Evolutionary conservation across 2,113 vertebrate genomes (phyloP).

Genomic region (Lichenostomus cassidix): DNA sequence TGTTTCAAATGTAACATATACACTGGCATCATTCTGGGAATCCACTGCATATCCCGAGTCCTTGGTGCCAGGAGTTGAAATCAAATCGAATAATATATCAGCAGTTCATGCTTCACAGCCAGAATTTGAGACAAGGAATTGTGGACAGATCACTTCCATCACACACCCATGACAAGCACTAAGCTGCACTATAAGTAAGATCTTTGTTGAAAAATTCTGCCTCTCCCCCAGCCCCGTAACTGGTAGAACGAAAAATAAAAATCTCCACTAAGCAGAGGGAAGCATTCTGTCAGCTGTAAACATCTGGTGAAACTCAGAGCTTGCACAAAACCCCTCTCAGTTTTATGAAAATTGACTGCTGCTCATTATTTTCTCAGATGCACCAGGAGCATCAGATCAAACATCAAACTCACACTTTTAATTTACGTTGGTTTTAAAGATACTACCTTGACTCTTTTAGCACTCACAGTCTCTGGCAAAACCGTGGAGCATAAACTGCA

Average conservation of each 20-base stretch:
- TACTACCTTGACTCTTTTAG: neutral
- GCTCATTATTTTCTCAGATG: constrained; percentile 28
- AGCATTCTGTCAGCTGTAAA: constrained; percentile 43
- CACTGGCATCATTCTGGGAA: neutral
- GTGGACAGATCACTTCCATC: constrained; percentile 46
- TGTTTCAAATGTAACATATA: neutral
- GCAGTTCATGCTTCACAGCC: neutral
- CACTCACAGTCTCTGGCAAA: neutral
- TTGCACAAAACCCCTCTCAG: constrained; percentile 1
- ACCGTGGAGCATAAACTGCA: neutral
- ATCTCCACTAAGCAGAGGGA: neutral
- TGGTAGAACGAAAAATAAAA: constrained; percentile 22
- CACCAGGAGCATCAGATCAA: neutral
- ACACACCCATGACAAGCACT: constrained; percentile 15
- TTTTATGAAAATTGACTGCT: constrained; percentile 14
- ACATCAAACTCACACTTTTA: neutral
- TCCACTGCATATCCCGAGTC: neutral
- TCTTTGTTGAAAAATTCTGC: neutral
- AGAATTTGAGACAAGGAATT: neutral
- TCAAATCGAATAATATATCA: neutral
- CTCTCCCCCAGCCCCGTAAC: neutral
- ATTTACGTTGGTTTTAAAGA: neutral
- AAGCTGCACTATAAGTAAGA: constrained; percentile 12
- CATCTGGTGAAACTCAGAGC: constrained; percentile 54
- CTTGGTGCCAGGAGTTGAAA: neutral